Evolutionary conservation across 2,113 vertebrate genomes (phyloP).

Genomic region (human (Homo sapiens)): GRCh38 chr2:29264501-29265000

Average conservation of each 20-base stretch:
- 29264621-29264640: neutral
- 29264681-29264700: neutral
- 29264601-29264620: neutral
- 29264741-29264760: neutral
- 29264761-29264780: neutral
- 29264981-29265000: neutral
- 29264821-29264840: neutral
- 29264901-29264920: neutral
- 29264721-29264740: accelerated
- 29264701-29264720: neutral
- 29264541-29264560: neutral
- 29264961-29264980: neutral
- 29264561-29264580: neutral
- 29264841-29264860: neutral
- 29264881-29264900: neutral
- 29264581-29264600: neutral
- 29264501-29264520: no score
- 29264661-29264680: neutral
- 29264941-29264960: neutral
- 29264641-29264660: neutral
- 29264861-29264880: neutral
- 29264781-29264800: neutral
- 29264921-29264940: neutral
- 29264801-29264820: no score
- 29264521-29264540: no score